Evolutionary conservation across 2,113 vertebrate species (phyloP).

Genomic region (Balaeniceps rex): DNA sequence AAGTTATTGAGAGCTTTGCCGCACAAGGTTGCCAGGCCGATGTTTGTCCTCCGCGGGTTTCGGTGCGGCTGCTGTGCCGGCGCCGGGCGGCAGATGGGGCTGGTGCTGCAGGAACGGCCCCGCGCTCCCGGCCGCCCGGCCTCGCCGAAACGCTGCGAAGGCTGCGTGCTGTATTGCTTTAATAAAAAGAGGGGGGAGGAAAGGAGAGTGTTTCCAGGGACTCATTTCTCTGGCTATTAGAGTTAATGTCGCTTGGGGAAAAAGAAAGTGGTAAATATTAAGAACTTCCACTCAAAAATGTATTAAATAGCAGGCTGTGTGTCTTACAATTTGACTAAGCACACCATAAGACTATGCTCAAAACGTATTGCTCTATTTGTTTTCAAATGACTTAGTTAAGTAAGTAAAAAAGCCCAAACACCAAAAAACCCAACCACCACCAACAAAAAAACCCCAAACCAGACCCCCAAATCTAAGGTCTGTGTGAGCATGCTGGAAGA

Average conservation of each 20-base stretch:
- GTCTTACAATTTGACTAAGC: background rate
- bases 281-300: background rate
- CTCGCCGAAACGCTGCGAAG: too few species aligned
- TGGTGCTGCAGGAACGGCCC: slow-evolving; percentile 27
- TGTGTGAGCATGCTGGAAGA: background rate
- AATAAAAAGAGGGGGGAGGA: fast-evolving
- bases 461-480: background rate
- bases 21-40: too few species aligned
- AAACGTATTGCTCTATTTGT: background rate
- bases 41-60: too few species aligned
- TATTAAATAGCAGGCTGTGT: background rate
- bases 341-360: background rate
- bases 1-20: background rate
- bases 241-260: background rate
- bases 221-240: fast-evolving
- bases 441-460: background rate
- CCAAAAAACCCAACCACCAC: background rate
- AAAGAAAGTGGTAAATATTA: background rate
- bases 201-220: too few species aligned
- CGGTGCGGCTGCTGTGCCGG: background rate
- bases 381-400: background rate
- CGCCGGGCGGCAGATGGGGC: slow-evolving; percentile 39
- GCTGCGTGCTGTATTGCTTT: fast-evolving
- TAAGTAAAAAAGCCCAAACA: background rate
- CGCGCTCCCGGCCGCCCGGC: too few species aligned